Evolutionary conservation across 2,797 vertebrate genomes (phyloP).

Genomic region (Girardinus metallicus): DNA sequence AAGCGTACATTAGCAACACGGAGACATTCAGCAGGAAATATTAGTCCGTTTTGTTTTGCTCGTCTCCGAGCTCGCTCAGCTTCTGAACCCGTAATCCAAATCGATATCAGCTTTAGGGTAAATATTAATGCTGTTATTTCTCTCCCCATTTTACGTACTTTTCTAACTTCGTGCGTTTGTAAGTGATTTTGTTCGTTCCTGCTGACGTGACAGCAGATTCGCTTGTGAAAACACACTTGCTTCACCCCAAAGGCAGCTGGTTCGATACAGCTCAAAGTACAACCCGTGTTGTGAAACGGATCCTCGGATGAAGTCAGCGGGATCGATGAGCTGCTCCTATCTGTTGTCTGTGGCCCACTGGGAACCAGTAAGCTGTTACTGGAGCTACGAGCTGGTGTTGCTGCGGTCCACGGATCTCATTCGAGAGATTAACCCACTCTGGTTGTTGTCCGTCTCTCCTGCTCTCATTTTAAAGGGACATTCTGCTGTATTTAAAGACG

Average conservation of each 20-base stretch:
- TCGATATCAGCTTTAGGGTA: background rate
- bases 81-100: background rate
- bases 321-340: conserved; percentile 39
- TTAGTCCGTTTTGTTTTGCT: background rate
- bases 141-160: background rate
- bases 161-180: background rate
- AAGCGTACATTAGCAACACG: conserved; percentile 41
- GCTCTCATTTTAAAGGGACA: background rate
- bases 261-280: conserved; percentile 67
- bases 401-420: background rate
- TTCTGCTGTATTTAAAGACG: background rate
- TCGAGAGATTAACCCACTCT: background rate
- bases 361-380: conserved; percentile 24
- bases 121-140: background rate
- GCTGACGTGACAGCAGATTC: conserved; percentile 3
- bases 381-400: background rate
- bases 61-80: background rate
- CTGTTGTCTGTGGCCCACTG: conserved; percentile 31
- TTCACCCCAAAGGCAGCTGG: conserved; percentile 41
- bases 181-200: conserved; percentile 4
- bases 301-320: conserved; percentile 48
- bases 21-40: conserved; percentile 1
- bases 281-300: conserved; percentile 60
- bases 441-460: background rate
- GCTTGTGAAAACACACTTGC: conserved; percentile 19